A percentile compares a stretch with the other conserved stretches of the same genome.
These are phyloP conservation scores for Cotesia vestalis DNA, from an alignment of 1,140 invertebrate species.

Conservation along the genomic window DNA sequence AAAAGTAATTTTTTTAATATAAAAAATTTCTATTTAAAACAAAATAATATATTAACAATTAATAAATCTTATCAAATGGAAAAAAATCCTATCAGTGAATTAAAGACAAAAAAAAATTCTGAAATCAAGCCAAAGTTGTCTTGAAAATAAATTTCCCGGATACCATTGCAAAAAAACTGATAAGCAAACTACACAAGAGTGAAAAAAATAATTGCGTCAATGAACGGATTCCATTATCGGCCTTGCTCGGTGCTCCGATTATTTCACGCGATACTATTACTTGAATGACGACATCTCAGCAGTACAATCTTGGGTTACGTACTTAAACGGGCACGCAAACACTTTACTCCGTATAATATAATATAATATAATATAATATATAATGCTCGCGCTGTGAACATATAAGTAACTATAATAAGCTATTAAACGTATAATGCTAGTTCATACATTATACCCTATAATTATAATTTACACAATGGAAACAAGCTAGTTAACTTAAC, in stretches of 20 bases:
- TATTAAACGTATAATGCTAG: no score
- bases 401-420: no score
- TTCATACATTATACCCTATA: no score
- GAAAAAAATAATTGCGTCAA: constrained; percentile 7
- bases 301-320: constrained; percentile 20
- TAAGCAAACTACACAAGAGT: neutral
- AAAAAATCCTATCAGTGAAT: no score
- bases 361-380: neutral
- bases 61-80: no score
- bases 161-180: neutral
- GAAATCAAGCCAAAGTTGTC: no score
- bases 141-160: neutral
- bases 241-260: neutral
- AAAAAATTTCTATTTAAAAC: no score
- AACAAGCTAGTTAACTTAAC: no score
- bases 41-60: no score
- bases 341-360: neutral
- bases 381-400: constrained; percentile 16
- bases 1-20: no score
- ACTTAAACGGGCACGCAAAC: constrained; percentile 15
- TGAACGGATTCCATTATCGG: neutral
- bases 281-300: constrained; percentile 27
- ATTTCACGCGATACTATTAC: constrained; percentile 15
- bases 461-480: no score
- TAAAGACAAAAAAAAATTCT: no score